phyloP scores from a whole-genome alignment of 2,797 vertebrate genomes.

The Xenopus petersii region DNA sequence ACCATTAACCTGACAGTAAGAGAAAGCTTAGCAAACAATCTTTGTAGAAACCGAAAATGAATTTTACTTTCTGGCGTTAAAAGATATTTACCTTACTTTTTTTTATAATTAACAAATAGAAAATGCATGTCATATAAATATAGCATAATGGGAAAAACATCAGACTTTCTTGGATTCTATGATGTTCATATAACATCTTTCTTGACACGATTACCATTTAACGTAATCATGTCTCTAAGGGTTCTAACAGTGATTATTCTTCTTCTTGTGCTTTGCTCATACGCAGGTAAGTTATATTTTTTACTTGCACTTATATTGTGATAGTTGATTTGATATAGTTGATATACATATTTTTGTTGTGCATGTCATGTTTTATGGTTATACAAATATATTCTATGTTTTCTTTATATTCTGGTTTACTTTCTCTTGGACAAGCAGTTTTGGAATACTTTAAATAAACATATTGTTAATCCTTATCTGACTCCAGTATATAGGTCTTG shows the following conservation, averaged over 20 bases:
- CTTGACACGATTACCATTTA: background rate
- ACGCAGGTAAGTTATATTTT: conserved; percentile 23
- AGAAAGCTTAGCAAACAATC: conserved; percentile 13
- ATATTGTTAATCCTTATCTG: too few relatives aligned
- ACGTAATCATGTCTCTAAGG: conserved; percentile 1
- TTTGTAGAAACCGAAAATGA: conserved; percentile 10
- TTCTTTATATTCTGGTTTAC: too few relatives aligned
- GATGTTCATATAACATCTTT: conserved; percentile 1
- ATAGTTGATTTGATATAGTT: too few relatives aligned
- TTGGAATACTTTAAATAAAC: too few relatives aligned
- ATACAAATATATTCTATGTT: too few relatives aligned
- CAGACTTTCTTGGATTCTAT: background rate
- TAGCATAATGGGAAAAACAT: background rate
- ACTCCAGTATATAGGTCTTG: too few relatives aligned
- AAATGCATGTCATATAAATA: background rate
- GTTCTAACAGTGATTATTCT: background rate
- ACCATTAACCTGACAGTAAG: conserved; percentile 1
- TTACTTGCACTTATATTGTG: background rate
- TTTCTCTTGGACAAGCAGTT: too few relatives aligned
- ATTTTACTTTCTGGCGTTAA: conserved; percentile 19
- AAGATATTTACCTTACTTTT: conserved; percentile 8
- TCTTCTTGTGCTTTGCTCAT: conserved; percentile 14
- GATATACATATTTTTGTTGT: too few relatives aligned
- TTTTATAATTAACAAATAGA: background rate
- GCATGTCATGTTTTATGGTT: too few relatives aligned